Base-by-base conservation (phyloP, 2,888 invertebrate species). In the Adelphocoris suturalis region DNA sequence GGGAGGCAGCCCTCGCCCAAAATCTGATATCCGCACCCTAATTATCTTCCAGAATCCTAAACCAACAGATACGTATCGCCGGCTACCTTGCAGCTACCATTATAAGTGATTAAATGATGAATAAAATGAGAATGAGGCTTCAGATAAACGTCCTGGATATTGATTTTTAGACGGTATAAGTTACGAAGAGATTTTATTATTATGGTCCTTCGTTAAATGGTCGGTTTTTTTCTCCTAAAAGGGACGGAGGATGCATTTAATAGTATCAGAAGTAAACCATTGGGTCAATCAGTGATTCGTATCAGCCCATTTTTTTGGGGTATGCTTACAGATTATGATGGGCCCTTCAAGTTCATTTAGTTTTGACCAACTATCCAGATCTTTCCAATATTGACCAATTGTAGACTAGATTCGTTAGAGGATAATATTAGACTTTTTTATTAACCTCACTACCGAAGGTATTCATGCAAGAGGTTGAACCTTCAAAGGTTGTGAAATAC, bases 1-100 rank as follows among this genome's bases (percentile, higher is more conserved):
- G 47, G 82, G 52, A 82, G 82, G 82, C 82, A n/a, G 82, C 82
- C 68, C 82, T 52, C 47, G 48, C 52, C 82, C 82, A 14, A 82
- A 68, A 82, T 82, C 82, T 82, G 82, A 82, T 82, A 82, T 46
- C 47, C 48, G 52, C 68, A 68, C 52, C 52, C 48, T 82, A 82
- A 82, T 82, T 82, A 82, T 82, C 68, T 48, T 52, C 47, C 5
- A 27, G 27, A 27, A 46, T 52, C 47, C 82, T 82, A 82, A 47
- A 82, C 52, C 23, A 47, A 82, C 82, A 82, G 82, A 82, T 82
- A 47, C 82, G 14, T 19, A 82, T 82, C 78, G 78, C 78, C 78
- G 37, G 78, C 78, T 78, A 78, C 78, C 78, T 78, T 37, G n/a
- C 47, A 47, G 78, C 78, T 78, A n/a, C 78, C n/a, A 78, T 19